Base-by-base conservation (phyloP, 2,113 vertebrate genomes). In the Podarcis raffonei region DNA sequence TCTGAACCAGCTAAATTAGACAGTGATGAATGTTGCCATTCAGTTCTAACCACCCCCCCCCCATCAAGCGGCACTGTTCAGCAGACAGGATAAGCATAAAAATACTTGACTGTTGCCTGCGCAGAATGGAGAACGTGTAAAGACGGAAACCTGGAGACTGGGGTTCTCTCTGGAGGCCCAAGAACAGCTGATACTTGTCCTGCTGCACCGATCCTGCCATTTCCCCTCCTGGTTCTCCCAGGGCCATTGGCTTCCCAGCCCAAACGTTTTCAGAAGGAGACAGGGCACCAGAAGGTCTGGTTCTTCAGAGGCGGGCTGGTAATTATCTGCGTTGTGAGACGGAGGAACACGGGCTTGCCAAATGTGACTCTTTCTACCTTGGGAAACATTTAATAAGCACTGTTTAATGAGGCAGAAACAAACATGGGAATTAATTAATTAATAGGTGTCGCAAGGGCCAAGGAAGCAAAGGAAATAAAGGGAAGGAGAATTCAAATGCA, bases 121-220 rank as follows among this genome's bases (percentile, higher is more conserved):
- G 15, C 9, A 59, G 86, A 57, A 59, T 18, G 27, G 6, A 30
- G 39, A 69, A n/a, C 15, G 0, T 16, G 4, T 32, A n/a, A 13
- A 6, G 87, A 87, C 92, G 94, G 76, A 84, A 94, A 83, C 80
- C 48, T 87, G 74, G 86, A 39, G 37, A 23, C 32, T 1, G 20
- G n/a, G 15, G 20, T 74, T 35, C 20, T 6, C 65, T 16, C 12
- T 6, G 27, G 42, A 5, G n/a, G 22, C 32, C 48, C 27, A 23
- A 20, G 37, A 66, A 83, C 20, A 88, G 87, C 85, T 81, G 81
- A 86, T 53, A 57, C 90, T 91, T 92, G 80, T 81, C 68, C 72
- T 77, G 57, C 30, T 7, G 18, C 35, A 66, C 35, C 6, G 37
- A 25, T 32, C 30, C 27, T 88, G 87, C 27, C 32, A 39, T 32